Evolutionary conservation across 1,140 invertebrate genomes (phyloP).

Genomic region (Amyelois transitella): DNA sequence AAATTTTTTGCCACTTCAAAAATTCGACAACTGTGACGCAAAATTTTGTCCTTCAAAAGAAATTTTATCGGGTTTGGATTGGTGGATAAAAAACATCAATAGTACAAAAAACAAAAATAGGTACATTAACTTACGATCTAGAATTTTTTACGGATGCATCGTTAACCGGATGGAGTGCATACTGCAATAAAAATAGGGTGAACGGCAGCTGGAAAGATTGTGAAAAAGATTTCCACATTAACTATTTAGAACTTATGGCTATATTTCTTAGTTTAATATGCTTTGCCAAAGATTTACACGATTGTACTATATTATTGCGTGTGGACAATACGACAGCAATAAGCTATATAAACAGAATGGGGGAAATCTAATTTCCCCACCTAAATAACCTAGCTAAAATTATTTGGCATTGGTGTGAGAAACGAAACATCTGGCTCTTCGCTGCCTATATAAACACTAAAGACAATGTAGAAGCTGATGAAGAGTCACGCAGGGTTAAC

Average conservation of each 20-base stretch:
- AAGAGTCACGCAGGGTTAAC: constrained; percentile 23
- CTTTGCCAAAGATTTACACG: constrained; percentile 30
- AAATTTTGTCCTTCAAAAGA: constrained; percentile 6
- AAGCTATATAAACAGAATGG: constrained; percentile 44
- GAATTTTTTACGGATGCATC: constrained; percentile 57
- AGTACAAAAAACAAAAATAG: constrained; percentile 8
- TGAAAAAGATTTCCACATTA: constrained; percentile 33
- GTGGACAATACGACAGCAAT: constrained; percentile 55
- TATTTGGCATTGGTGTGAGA: constrained; percentile 55
- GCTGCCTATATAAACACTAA: constrained; percentile 49
- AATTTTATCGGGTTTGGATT: constrained; percentile 23
- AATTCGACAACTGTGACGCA: constrained; percentile 7
- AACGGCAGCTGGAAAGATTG: constrained; percentile 30
- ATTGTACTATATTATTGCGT: constrained; percentile 37
- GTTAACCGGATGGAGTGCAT: constrained; percentile 39
- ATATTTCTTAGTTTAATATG: constrained; percentile 38
- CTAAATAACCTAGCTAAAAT: constrained; percentile 25
- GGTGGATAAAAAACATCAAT: constrained; percentile 36
- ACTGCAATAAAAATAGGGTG: constrained; percentile 21
- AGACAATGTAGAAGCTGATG: constrained; percentile 28
- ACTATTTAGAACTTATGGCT: constrained; percentile 49
- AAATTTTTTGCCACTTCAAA: constrained; percentile 11
- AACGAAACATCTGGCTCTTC: constrained; percentile 33
- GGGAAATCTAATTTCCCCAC: constrained; percentile 33
- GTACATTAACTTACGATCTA: constrained; percentile 15